Base-by-base conservation (phyloP, 1,140 invertebrate genomes). In the Luehdorfia chinensis region DNA sequence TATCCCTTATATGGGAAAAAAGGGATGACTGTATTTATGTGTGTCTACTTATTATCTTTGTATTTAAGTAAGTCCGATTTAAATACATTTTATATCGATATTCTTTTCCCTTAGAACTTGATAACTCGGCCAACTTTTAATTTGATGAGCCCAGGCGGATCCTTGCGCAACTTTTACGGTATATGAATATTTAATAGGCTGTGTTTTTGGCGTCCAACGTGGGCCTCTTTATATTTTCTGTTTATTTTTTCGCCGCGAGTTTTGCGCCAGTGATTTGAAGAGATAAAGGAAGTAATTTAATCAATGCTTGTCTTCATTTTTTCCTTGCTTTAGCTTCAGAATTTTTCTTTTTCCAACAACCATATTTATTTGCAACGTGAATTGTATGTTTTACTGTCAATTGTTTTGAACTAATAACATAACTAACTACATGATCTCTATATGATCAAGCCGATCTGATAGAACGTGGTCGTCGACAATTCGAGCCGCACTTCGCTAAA, bases 271-370 rank as follows among this genome's bases (percentile, higher is more conserved):
- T 67, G 64, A 72, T 73, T 73, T 73, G 68, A 74, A 58, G 47
- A 66, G 63, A 66, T 69, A 69, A 68, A 68, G 64, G 65, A 56
- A 59, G 59, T 64, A 68, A 68, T 68, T 68, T 68, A 68, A 68
- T 68, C 65, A 68, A 65, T 59, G 61, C 49, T 68, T 47, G 43
- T 46, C 37, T 41, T 50, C 41, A 49, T 48, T 51, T 65, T 55
- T 44, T 21, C 19, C 19, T 6, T 21, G 2, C 19, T 2, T 21
- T 21, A n/a, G n/a, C n/a, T n/a, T n/a, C n/a, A n/a, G n/a, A n/a
- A n/a, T n/a, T n/a, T n/a, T n/a, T n/a, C n/a, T n/a, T n/a, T n/a
- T n/a, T n/a, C n/a, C n/a, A n/a, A n/a, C n/a, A n/a, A n/a, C n/a
- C n/a, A n/a, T n/a, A n/a, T n/a, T n/a, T n/a, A n/a, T n/a, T n/a